Evolutionary conservation across 1,140 invertebrate species (phyloP), one percentile per base, ranked within the genome.

Genomic region (Portunus trituberculatus): DNA sequence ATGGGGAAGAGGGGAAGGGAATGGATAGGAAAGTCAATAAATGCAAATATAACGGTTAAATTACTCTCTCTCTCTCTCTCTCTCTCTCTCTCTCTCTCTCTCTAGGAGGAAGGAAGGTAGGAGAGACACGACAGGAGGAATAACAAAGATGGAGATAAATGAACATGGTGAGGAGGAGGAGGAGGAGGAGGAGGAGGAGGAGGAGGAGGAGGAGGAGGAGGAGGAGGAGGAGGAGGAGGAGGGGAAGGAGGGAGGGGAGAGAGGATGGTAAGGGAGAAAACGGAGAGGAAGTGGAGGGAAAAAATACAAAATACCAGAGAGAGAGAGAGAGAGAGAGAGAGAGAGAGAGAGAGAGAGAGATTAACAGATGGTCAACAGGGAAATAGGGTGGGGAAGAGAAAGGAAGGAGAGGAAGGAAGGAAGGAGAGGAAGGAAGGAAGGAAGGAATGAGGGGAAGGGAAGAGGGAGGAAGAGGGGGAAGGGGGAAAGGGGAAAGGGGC

Each of bases 371-470:
- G 84, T 14, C 14, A 25, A 86, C 14, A 86, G 84, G n/a, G 16
- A 86, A n/a, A 91, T 28, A 91, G 89, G 39, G 89, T 32, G 32
- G 39, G 89, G 39, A 32, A 91, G 89, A 91, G 89, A 46, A 32
- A 91, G 89, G 39, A 32, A 91, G 89, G 46, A 39, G 20, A 32
- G 46, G 89, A 12, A 28, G 46, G 89, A 46, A 32, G 4, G 31
- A 3, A 32, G n/a, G 88, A 46, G 32, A 90, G 46, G 39, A 32
- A 90, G 88, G 14, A 14, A 45, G 88, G 39, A 4, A 46, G 88
- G 39, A 14, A 59, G 52, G 52, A 59, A 59, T 2, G 52, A 59
- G 12, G 52, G 12, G 12, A 20, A 10, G 52, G 8, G 12, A 10
- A 10, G 12, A 59, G 52, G 16, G 8, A 59, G 52, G 52, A 59